These are phyloP conservation scores for Megaceryle maxima DNA, from an alignment of 2,113 vertebrate species.

Conservation along the genomic window DNA sequence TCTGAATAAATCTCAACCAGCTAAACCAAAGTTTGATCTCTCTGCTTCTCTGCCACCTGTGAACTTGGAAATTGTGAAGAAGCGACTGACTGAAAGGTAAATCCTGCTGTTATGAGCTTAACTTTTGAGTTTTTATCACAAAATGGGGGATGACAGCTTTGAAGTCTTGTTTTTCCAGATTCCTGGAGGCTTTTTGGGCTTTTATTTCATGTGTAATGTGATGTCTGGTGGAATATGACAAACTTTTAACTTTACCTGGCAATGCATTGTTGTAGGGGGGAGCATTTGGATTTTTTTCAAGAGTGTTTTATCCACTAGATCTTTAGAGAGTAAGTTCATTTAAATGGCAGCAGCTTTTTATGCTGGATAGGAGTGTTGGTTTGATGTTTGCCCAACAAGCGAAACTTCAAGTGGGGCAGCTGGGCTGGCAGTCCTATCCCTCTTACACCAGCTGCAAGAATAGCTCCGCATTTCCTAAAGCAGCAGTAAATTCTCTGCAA, in stretches of 20 bases:
- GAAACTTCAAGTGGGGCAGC: not conserved
- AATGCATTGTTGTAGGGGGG: not conserved
- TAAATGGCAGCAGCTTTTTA: not conserved
- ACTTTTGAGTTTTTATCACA: not conserved
- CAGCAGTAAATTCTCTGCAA: not conserved
- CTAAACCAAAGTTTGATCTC: conserved; percentile 70
- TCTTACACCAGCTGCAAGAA: not conserved
- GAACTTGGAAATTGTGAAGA: conserved; percentile 84
- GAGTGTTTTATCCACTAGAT: not conserved
- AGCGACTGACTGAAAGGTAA: conserved; percentile 83
- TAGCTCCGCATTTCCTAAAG: not conserved
- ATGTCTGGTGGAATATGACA: not conserved
- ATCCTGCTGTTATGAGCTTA: not conserved
- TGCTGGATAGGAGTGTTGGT: not conserved
- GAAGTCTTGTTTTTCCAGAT: not conserved
- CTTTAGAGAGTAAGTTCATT: not conserved
- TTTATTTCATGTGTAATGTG: not conserved
- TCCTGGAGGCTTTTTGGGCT: not conserved
- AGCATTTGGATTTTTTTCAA: not conserved
- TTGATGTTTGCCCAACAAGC: not conserved
- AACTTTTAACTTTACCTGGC: not conserved
- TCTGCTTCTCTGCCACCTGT: conserved; percentile 79
- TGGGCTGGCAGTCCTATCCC: not conserved
- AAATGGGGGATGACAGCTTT: not conserved
- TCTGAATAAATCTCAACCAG: not conserved